Evolutionary conservation across 2,888 invertebrate genomes (phyloP).

Genomic region (Dromius quadrimaculatus): DNA sequence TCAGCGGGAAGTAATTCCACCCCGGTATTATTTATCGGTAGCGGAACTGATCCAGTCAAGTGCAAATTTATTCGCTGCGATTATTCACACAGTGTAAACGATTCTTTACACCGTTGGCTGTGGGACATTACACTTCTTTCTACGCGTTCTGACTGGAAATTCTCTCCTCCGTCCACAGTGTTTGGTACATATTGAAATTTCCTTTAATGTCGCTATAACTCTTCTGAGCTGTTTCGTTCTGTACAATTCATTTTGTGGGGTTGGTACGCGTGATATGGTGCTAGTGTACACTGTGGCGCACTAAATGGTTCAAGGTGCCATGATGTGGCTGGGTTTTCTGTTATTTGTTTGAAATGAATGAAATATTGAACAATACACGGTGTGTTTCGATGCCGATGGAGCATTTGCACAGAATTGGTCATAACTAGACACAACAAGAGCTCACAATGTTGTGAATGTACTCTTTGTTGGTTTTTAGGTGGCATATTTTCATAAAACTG

Average conservation of each 20-base stretch:
- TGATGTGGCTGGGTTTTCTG: neutral
- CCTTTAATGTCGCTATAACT: conserved; percentile 63
- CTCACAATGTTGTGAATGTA: too few relatives aligned
- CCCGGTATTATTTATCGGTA: conserved; percentile 63
- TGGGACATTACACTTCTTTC: conserved; percentile 61
- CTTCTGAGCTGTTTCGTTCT: conserved; percentile 56
- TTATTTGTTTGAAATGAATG: conserved; percentile 5
- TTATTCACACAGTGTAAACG: conserved; percentile 64
- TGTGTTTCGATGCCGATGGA: neutral
- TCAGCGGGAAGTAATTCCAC: conserved; percentile 2
- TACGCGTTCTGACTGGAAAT: neutral
- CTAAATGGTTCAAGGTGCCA: neutral
- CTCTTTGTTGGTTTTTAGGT: too few relatives aligned
- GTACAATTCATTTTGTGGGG: conserved; percentile 25
- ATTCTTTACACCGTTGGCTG: conserved; percentile 60
- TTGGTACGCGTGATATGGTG: conserved; percentile 8
- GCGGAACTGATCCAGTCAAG: conserved; percentile 62
- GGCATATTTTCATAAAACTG: too few relatives aligned
- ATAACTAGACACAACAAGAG: too few relatives aligned
- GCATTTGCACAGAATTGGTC: too few relatives aligned
- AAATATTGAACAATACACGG: neutral
- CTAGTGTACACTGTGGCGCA: neutral
- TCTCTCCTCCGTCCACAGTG: neutral
- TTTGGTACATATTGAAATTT: conserved; percentile 64
- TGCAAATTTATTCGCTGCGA: conserved; percentile 62